Evolutionary conservation across 2,888 invertebrate genomes (phyloP).

Genomic region (Brachyopa scutellaris): DNA sequence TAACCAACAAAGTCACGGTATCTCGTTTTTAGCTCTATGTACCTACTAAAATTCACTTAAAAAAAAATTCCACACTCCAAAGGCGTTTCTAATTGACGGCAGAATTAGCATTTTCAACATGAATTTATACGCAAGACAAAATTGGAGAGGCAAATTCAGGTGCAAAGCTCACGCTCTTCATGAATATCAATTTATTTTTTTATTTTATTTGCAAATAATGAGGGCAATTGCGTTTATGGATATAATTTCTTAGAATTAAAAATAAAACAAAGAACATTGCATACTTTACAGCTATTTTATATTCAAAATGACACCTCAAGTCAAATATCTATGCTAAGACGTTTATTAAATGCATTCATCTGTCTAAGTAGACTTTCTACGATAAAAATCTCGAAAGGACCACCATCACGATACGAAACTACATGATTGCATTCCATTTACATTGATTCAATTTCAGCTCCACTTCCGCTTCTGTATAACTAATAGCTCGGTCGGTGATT

Average conservation of each 20-base stretch:
- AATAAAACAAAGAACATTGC: slow-evolving; percentile 3
- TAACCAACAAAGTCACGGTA: slow-evolving; percentile 39
- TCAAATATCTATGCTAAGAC: neutral
- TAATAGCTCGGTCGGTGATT: slow-evolving; percentile 16
- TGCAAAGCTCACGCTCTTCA: slow-evolving; percentile 26
- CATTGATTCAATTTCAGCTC: slow-evolving; percentile 25
- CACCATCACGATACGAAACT: slow-evolving; percentile 26
- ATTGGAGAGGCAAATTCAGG: slow-evolving; percentile 18
- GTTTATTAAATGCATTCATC: slow-evolving; percentile 14
- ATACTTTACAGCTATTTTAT: slow-evolving; percentile 7
- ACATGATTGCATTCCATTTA: slow-evolving; percentile 27
- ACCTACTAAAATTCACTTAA: slow-evolving; percentile 26
- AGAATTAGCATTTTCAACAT: slow-evolving; percentile 54
- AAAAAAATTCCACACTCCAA: slow-evolving; percentile 48
- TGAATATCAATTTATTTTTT: slow-evolving; percentile 39
- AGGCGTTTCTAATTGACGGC: slow-evolving; percentile 60
- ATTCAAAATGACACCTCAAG: slow-evolving; percentile 16
- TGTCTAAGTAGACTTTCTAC: neutral
- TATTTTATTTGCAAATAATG: slow-evolving; percentile 11
- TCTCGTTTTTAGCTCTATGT: slow-evolving; percentile 15
- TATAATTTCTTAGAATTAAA: neutral
- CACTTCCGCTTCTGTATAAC: slow-evolving; percentile 37
- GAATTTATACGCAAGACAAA: slow-evolving; percentile 13
- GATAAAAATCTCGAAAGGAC: slow-evolving; percentile 15
- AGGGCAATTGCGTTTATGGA: slow-evolving; percentile 22